Evolutionary conservation across 1,140 invertebrate genomes (phyloP), one percentile per base, ranked within the genome.

Genomic region (Prorops nasuta): DNA sequence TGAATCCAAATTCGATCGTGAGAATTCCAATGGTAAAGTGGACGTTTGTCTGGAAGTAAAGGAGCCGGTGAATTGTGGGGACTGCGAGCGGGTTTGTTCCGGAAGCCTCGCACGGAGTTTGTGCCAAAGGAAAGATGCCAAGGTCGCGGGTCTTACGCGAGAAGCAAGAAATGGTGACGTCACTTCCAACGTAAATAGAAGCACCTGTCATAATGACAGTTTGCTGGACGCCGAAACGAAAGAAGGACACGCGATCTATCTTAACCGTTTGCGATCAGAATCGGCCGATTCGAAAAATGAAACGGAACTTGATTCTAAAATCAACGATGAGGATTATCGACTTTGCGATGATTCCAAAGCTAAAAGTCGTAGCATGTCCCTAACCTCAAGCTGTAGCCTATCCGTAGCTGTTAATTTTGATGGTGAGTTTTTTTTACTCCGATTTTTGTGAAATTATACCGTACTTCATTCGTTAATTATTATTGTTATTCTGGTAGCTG

Each of bases 41-140:
- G 76, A 78, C 20, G 68, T 73, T 8, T 77, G 74, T 32, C 42
- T 74, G 19, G 76, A 78, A 19, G 76, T 69, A 0, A 76, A 76
- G 20, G 76, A 77, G 24, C 67, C 72, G 1, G 46, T 74, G 2
- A 68, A 58, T 21, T 76, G 72, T 21, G 61, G 64, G 0, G 76
- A 78, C 41, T 78, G 76, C 28, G 76, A 78, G 39, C 59, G 72
- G 1, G 64, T 77, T 12, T 78, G 76, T 42, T 75, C 76, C 0
- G 71, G 73, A 0, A 69, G 72, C 7, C 49, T 55, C n/a, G 4
- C 39, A 12, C 41, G 21, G 15, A 28, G 0, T 34, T 2, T 10
- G 24, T 28, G 4, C 41, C n/a, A n/a, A n/a, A n/a, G n/a, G 9
- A 41, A 41, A 16, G 28, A n/a, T 24, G 19, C 50, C 16, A 7